A percentile compares a stretch with the other conserved stretches of the same genome.
phyloP scores from a whole-genome alignment of 2,797 vertebrate genomes.

The Acridotheres tristis region DNA sequence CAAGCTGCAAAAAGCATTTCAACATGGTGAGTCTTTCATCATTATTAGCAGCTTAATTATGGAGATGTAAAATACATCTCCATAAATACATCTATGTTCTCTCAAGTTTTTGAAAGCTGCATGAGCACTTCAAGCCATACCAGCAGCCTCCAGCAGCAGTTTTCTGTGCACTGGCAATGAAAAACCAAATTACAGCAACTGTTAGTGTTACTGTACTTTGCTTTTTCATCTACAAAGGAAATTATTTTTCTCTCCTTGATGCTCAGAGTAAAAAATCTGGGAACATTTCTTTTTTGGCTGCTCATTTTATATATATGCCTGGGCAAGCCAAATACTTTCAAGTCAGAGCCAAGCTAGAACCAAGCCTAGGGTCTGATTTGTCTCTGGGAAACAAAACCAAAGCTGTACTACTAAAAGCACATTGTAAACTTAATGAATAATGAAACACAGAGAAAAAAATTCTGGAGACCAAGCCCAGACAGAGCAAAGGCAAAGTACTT shows the following conservation, averaged over 20 bases:
- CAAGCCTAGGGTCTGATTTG: slow-evolving; percentile 47
- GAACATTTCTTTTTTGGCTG: slow-evolving; percentile 49
- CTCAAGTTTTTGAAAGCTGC: background rate
- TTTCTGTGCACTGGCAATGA: background rate
- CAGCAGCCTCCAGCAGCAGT: background rate
- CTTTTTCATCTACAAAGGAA: slow-evolving; percentile 40
- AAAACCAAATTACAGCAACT: background rate
- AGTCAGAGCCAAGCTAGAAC: slow-evolving; percentile 45
- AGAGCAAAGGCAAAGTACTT: slow-evolving; percentile 30
- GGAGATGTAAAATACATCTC: background rate
- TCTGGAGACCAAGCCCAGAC: slow-evolving; percentile 24
- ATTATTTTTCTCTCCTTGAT: slow-evolving; percentile 9
- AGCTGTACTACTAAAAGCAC: slow-evolving; percentile 48
- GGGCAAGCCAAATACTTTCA: slow-evolving; percentile 53
- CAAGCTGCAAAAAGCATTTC: background rate
- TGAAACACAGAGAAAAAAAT: slow-evolving; percentile 17
- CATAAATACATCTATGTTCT: background rate
- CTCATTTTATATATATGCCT: slow-evolving; percentile 47
- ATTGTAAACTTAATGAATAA: slow-evolving; percentile 38
- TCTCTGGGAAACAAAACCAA: slow-evolving; percentile 15
- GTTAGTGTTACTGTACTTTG: background rate
- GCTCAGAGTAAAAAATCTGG: slow-evolving; percentile 18
- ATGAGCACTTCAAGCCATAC: background rate
- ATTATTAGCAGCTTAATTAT: background rate
- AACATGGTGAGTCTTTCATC: background rate